Conservation (phyloP, 2,888 invertebrate genomes). For the Thelaira solivaga region DNA sequence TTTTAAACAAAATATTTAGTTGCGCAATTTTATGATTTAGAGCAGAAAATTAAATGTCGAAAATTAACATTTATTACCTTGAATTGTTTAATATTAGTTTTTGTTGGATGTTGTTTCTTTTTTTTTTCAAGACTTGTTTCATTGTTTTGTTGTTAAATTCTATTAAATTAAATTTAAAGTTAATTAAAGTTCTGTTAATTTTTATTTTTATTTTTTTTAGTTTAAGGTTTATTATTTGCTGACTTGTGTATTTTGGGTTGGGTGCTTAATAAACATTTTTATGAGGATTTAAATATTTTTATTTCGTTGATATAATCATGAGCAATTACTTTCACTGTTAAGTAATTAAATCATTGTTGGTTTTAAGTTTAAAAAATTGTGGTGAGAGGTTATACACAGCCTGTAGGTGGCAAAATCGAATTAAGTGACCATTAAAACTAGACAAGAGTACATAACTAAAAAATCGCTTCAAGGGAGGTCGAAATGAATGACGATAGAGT, state of each 20-base stretch:
- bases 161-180: constrained; percentile 38
- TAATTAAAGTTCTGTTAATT: constrained; percentile 40
- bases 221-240: not conserved
- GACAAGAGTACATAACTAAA: too few species aligned
- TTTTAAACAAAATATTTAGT: constrained; percentile 48
- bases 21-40: constrained; percentile 67
- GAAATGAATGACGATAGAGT: too few species aligned
- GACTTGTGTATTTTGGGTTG: constrained; percentile 26
- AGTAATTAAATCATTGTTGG: too few species aligned
- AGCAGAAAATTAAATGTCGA: constrained; percentile 69
- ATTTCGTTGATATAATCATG: too few species aligned
- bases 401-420: too few species aligned
- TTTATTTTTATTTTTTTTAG: not conserved
- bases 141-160: constrained; percentile 26
- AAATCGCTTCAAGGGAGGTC: too few species aligned
- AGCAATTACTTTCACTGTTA: too few species aligned
- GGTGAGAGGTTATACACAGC: too few species aligned
- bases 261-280: constrained; percentile 10
- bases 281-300: constrained; percentile 17
- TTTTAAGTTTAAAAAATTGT: too few species aligned
- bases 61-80: constrained; percentile 64
- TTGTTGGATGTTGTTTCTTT: not conserved
- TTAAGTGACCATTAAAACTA: too few species aligned
- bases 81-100: constrained; percentile 42
- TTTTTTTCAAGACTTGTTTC: constrained; percentile 7